Base-by-base conservation (phyloP, 2,888 invertebrate species). In the Meteorus colon region DNA sequence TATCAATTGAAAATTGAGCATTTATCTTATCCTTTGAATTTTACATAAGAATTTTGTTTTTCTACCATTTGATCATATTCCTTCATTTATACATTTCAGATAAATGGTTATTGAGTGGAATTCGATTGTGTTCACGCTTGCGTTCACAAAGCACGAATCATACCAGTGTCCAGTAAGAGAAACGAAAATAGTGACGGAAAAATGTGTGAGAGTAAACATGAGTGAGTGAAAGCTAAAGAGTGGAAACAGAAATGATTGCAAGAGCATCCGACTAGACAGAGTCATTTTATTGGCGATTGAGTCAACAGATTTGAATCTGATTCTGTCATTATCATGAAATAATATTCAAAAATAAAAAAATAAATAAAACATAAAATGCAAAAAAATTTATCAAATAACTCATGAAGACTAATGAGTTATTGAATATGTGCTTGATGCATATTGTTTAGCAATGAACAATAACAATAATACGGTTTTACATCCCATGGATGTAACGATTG, bases 51-150 rank as follows among this genome's bases (percentile, higher is more conserved):
- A 29, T 34, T 65, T 67, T 45, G 65, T 48, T 34, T 76, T 67
- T 67, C 71, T 41, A 41, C 71, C 65, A 63, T 78, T 79, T 78
- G n/a, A n/a, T n/a, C 16, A 16, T 0, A 5, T n/a, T n/a, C 8
- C 1, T 19, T 24, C n/a, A 55, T 55, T 77, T 79, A 37, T 66
- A 86, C 86, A 69, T 82, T 55, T 55, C 19, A 87, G 87, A 84
- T 84, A 85, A 85, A 83, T 87, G 87, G 87, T 87, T 87, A 85
- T 84, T 84, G 84, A 87, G 85, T 85, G 85, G 85, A 85, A 86
- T 82, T 79, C 84, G 84, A 84, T 29, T 63, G 84, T 86, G 85
- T 88, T 86, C 84, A 84, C 86, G 75, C 81, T 80, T 81, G 82
- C 83, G 81, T 84, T 80, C 81, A 78, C 83, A 83, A 80, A 80